Evolutionary conservation across 2,888 invertebrate genomes (phyloP), one percentile per base, ranked within the genome.

Genomic region (Pegoplata infirma): DNA sequence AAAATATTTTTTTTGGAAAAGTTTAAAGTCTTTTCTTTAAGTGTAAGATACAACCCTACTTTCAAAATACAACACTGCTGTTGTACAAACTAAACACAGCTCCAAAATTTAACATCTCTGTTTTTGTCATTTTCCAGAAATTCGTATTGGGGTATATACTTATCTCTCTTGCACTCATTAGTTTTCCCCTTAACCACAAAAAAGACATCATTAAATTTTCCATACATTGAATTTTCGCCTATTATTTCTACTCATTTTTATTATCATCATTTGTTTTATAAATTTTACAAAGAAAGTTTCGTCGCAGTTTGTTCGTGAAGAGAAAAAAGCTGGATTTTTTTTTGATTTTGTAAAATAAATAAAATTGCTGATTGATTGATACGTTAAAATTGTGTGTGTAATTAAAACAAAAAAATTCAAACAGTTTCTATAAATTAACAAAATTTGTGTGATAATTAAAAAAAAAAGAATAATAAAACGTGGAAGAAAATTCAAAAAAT

Each of bases 231-330:
- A 67, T 67, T 46, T 14, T 46, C 44, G 1, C 46, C 49, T 47
- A 44, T n/a, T n/a, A n/a, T 28, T 51, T 44, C 23, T 19, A 21
- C 21, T 12, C 47, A 55, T 23, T 51, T 47, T 55, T 53, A 56
- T 74, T 67, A 63, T 69, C 66, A 76, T 76, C 66, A 76, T 76
- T 76, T 76, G 71, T 71, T 76, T 76, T 66, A 72, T 49, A 66
- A 66, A 66, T 36, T 67, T 76, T 76, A 67, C 59, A 55, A 71
- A 71, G 71, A 66, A 76, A 72, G 76, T 72, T 72, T 69, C n/a
- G 55, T 72, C 76, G 76, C 61, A 76, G 71, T 76, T 76, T 71
- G 76, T 71, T 71, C 59, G 59, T 71, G 56, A 64, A n/a, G 19
- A 36, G 76, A 53, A 71, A 76, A 76, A 47, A n/a, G n/a, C 51